Evolutionary conservation across 2,113 vertebrate genomes (phyloP), one percentile per base, ranked within the genome.

Genomic region (Coptodon rendalli): DNA sequence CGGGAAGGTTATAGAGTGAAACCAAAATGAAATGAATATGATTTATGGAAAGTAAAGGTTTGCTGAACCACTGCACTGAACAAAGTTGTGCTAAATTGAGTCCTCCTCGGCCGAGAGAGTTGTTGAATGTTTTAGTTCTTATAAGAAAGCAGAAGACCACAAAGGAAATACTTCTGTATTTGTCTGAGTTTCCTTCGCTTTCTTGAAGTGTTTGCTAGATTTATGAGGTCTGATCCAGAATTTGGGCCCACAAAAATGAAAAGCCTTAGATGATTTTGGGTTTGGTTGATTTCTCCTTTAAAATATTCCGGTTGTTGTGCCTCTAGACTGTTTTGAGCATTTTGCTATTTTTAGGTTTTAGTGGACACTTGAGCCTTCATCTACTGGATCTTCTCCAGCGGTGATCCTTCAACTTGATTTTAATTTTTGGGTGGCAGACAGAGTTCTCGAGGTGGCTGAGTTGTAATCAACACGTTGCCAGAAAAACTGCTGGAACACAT

Each of bases 231-330:
- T 45, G 68, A 17, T 27, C 19, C 38, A 71, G 36, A 16, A 43
- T 66, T 43, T 4, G 1, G 38, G 1, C 13, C 66, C 5, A 71
- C 36, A 71, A 43, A 71, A 43, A 71, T 27, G n/a, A 0, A 43
- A 71, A 43, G 1, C 36, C n/a, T 71, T 71, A 24, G 5, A n/a
- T 43, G 13, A 43, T 71, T 43, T 43, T 71, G 40, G 14, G 6
- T 73, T 17, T 73, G 66, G 8, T 10, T 73, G 38, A 73, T 73
- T 73, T 73, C 66, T 24, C 38, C 68, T 45, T 73, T 45, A 73
- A 27, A 0, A 73, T 71, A 71, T 71, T 43, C 5, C 0, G 0
- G 13, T 43, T 27, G 7, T 43, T 43, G 66, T 40, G 13, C 36
- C 0, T 43, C 66, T 73, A 43, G 22, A 73, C 66, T 14, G 38